These are phyloP conservation scores for Eupeodes luniger DNA, from an alignment of 2,888 invertebrate genomes.

Conservation along the genomic window DNA sequence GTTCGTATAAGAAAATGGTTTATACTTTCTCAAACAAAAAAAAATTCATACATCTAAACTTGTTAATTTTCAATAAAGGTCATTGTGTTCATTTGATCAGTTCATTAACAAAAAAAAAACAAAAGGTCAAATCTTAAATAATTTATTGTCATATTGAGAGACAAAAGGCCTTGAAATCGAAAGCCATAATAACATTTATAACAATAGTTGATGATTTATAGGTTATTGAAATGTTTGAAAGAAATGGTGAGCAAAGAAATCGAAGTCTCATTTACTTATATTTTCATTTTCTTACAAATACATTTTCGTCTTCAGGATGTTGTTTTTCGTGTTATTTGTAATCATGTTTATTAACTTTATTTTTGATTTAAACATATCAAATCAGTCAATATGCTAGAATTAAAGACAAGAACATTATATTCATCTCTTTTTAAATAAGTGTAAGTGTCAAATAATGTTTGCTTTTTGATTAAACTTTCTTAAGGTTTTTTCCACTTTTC, in stretches of 20 bases:
- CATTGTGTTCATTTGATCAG: neutral
- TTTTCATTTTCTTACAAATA: neutral
- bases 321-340: no score
- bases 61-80: neutral
- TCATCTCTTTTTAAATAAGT: no score
- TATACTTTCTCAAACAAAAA: no score
- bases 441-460: no score
- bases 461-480: no score
- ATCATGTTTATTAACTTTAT: no score
- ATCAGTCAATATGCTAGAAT: no score
- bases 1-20: no score
- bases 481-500: no score
- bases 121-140: neutral
- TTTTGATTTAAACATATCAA: no score
- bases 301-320: no score
- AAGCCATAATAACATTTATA: neutral
- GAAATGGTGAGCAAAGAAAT: neutral
- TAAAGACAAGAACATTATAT: no score
- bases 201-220: slow-evolving; percentile 21
- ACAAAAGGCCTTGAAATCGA: slow-evolving; percentile 31
- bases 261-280: neutral
- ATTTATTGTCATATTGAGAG: neutral
- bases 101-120: neutral
- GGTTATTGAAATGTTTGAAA: neutral
- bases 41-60: neutral